Base-by-base conservation (phyloP, 2,888 invertebrate genomes). In the Asteroscopus sphinx region DNA sequence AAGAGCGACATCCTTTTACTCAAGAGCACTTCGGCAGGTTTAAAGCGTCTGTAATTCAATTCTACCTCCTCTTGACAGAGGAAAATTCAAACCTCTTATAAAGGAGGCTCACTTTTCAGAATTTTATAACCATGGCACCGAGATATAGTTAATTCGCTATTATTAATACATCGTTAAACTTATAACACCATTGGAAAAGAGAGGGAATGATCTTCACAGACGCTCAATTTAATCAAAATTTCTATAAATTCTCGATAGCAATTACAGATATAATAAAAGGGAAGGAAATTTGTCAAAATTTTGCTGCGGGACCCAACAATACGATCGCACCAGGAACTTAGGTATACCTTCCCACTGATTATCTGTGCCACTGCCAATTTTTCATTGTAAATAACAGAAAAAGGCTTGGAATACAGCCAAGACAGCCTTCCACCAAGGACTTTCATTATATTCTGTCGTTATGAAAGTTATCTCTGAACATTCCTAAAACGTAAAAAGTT, bases 31-130 rank as follows among this genome's bases (percentile, higher is more conserved):
- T 46, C 6, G 28, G 15, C 30, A 6, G 12, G 32, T 52, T 16
- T 33, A 59, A 60, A 53, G 47, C 16, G 30, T 44, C 21, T 12
- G 35, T 67, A 68, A 65, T 53, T 65, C 26, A 48, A 53, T 64
- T 59, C 51, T 17, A 9, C 9, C 11, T 35, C 21, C 47, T 35
- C 35, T 53, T 40, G 16, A 11, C 2, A 16, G 26, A 15, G 44
- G 1, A 12, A 36, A 39, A 12, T 35, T 35, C 37, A 41, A 41
- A 42, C 17, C 28, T 59, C 21, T 21, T 21, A 21, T 4, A 6
- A 11, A n/a, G 11, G 28, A n/a, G 25, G 21, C 11, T 3, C 8
- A 36, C 7, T 32, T 21, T 41, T 46, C n/a, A 44, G 13, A 13
- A 25, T 44, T 7, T 37, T 6, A 28, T 21, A 26, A 9, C 33